These are phyloP conservation scores for Crenichthys baileyi DNA, from an alignment of 2,797 vertebrate species.

Conservation along the genomic window DNA sequence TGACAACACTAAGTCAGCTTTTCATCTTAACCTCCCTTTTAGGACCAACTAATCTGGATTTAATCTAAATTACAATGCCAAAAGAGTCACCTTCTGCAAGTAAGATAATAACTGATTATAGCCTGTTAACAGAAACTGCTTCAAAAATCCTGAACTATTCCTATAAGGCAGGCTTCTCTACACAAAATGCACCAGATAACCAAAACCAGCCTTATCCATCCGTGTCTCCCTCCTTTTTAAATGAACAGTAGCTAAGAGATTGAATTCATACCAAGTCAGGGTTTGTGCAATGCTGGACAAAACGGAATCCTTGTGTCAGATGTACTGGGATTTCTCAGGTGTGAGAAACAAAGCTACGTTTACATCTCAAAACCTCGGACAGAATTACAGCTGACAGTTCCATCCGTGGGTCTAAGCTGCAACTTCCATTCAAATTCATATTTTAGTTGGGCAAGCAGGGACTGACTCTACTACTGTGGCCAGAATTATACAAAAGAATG, in stretches of 20 bases:
- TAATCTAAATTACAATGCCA: not conserved
- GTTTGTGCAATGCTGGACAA: slow-evolving; percentile 38
- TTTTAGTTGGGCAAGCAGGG: slow-evolving; percentile 33
- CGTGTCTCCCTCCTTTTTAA: slow-evolving; percentile 41
- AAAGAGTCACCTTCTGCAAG: not conserved
- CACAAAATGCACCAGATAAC: slow-evolving; percentile 23
- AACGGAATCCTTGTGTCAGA: slow-evolving; percentile 61
- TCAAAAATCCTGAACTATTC: not conserved
- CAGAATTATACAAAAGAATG: slow-evolving; percentile 29
- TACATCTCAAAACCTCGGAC: slow-evolving; percentile 54
- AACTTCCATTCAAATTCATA: slow-evolving; percentile 50
- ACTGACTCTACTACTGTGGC: not conserved
- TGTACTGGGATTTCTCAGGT: slow-evolving; percentile 55
- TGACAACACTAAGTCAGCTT: too few relatives aligned
- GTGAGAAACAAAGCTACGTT: slow-evolving; percentile 71
- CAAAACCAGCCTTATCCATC: slow-evolving; percentile 55
- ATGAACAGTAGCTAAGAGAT: slow-evolving; percentile 25
- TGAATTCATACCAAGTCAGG: slow-evolving; percentile 22
- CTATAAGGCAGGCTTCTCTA: not conserved
- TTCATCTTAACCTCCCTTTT: too few relatives aligned
- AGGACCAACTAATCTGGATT: not conserved
- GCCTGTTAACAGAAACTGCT: not conserved
- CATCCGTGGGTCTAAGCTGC: slow-evolving; percentile 51
- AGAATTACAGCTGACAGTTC: slow-evolving; percentile 74
- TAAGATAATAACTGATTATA: not conserved